Evolutionary conservation across 2,888 invertebrate genomes (phyloP), one percentile per base, ranked within the genome.

Genomic region (Smittia aterrima): DNA sequence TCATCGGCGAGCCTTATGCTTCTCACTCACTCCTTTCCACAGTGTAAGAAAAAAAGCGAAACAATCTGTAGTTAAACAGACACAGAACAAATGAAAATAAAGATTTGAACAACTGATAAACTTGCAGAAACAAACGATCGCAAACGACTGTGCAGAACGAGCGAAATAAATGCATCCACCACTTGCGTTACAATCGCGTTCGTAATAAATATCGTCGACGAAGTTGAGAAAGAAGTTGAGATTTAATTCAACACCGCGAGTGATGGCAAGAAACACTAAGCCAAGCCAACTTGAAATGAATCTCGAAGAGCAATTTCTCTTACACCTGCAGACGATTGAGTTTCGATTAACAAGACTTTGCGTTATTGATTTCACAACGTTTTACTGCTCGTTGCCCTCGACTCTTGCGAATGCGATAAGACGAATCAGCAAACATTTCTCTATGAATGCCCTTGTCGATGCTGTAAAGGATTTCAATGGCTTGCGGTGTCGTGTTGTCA

Each of bases 71-170:
- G 20, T 58, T 22, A 22, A 58, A 20, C 58, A 58, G 58, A 58
- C 58, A 58, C 58, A 58, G 20, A 58, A 58, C 58, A 58, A 58
- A 58, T 58, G 58, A 58, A 58, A 58, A 58, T 58, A 58, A 58
- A 58, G 58, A 58, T 58, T 11, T n/a, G 18, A 58, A 20, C 20
- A 20, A 58, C 16, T 20, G 58, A 58, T 58, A 58, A 58, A 18
- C 4, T 2, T 58, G 16, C 58, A 9, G 58, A 58, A 58, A 58
- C 58, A 58, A 58, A 58, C 58, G 58, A 58, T 58, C 16, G 58
- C 58, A 58, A 22, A 58, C 18, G 22, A 58, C 18, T 18, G 58
- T n/a, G 18, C 20, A 58, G 18, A 58, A 58, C 18, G 9, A 58
- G 18, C 16, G 9, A 11, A 58, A 20, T 58, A 58, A 58, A 58